These are phyloP conservation scores for Coleophora deauratella DNA, from an alignment of 2,888 invertebrate species.

Conservation along the genomic window DNA sequence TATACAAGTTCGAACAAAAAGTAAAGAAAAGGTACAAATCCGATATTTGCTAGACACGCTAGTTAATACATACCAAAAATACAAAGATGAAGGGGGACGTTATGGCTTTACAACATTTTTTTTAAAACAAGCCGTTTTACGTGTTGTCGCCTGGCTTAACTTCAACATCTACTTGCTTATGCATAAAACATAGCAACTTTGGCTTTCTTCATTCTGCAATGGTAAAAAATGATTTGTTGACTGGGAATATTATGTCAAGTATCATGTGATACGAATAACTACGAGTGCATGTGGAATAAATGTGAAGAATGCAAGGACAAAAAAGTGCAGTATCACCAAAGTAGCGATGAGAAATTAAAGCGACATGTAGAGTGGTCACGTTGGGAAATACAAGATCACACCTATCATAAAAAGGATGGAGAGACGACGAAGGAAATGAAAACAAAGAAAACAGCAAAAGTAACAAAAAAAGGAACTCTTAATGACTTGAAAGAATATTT, in stretches of 20 bases:
- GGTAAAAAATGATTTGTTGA: slow-evolving; percentile 2
- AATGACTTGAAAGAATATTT: slow-evolving; percentile 3
- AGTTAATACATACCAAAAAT: too few species aligned
- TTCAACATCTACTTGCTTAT: slow-evolving; percentile 4
- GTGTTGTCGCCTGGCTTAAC: neutral
- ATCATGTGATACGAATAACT: slow-evolving; percentile 2
- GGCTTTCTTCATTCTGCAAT: slow-evolving; percentile 1
- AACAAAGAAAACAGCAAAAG: slow-evolving; percentile 7
- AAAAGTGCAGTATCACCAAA: slow-evolving; percentile 1
- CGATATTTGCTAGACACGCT: too few species aligned
- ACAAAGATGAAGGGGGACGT: too few species aligned
- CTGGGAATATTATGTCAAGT: slow-evolving; percentile 3
- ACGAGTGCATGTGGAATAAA: slow-evolving; percentile 3
- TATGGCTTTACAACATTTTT: too few species aligned
- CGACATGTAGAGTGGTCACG: slow-evolving; percentile 1
- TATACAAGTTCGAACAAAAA: neutral
- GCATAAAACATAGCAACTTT: slow-evolving; percentile 3
- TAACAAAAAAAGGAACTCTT: slow-evolving; percentile 2
- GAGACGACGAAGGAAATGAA: slow-evolving; percentile 2
- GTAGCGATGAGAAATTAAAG: neutral
- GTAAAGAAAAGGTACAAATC: too few species aligned
- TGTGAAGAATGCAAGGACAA: slow-evolving; percentile 1
- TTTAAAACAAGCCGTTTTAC: too few species aligned
- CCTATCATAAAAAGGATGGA: slow-evolving; percentile 3
- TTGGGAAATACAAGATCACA: slow-evolving; percentile 4